Conservation (phyloP, 2,113 vertebrate genomes). For the Menidia beryllina region DNA sequence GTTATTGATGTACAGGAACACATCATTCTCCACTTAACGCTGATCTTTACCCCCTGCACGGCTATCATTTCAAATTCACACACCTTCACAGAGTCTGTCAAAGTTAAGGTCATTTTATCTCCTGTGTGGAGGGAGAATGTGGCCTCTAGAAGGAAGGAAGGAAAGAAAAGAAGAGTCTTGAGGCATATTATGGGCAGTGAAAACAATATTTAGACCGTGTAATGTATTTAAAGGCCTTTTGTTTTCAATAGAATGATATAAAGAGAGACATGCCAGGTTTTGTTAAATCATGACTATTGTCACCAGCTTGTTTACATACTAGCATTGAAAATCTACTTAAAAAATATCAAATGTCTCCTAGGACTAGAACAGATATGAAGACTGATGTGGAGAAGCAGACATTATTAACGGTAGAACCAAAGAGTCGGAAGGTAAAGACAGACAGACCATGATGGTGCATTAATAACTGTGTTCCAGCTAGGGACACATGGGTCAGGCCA, state of each 20-base stretch:
- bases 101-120: constrained; percentile 54
- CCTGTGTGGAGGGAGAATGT: constrained; percentile 10
- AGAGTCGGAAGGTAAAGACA: constrained; percentile 41
- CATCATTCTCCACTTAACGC: constrained; percentile 23
- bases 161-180: background rate
- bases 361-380: constrained; percentile 10
- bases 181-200: background rate
- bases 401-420: constrained; percentile 35
- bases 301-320: background rate
- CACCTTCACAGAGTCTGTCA: constrained; percentile 12
- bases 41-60: constrained; percentile 36
- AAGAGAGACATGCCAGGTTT: constrained; percentile 1
- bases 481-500: constrained; percentile 63
- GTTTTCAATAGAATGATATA: constrained; percentile 21
- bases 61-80: constrained; percentile 39
- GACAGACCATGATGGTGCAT: constrained; percentile 62
- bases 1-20: constrained; percentile 59
- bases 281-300: constrained; percentile 15
- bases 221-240: background rate
- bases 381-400: constrained; percentile 36
- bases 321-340: constrained; percentile 2
- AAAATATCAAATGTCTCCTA: background rate
- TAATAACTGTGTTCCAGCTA: constrained; percentile 61
- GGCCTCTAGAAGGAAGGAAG: background rate
- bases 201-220: background rate